These are phyloP conservation scores for Hormaphis cornu DNA, from an alignment of 1,140 invertebrate species.

Conservation along the genomic window DNA sequence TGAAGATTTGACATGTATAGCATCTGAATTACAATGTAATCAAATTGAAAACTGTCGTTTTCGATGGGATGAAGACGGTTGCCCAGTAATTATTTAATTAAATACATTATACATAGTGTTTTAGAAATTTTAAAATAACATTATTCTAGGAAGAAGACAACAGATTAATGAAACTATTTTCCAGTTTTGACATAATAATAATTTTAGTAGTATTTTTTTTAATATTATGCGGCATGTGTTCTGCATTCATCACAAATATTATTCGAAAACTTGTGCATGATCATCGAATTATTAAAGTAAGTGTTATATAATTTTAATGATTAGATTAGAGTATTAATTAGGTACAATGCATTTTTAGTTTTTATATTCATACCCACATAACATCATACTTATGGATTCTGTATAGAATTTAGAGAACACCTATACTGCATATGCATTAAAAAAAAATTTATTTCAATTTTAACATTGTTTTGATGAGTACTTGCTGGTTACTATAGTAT, in stretches of 20 bases:
- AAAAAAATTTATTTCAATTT: no score
- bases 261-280: slow-evolving; percentile 71
- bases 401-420: no score
- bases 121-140: neutral
- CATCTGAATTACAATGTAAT: slow-evolving; percentile 60
- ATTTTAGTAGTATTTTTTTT: slow-evolving; percentile 81
- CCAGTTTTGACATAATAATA: slow-evolving; percentile 59
- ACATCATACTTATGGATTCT: no score
- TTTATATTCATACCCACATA: no score
- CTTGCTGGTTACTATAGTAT: no score
- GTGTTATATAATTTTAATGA: slow-evolving; percentile 18
- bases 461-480: no score
- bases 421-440: no score
- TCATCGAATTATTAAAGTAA: slow-evolving; percentile 72
- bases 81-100: slow-evolving; percentile 32
- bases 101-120: neutral
- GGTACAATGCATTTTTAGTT: no score
- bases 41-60: slow-evolving; percentile 65
- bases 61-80: slow-evolving; percentile 66
- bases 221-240: slow-evolving; percentile 76
- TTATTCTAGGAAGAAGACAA: slow-evolving; percentile 4
- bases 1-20: slow-evolving; percentile 75
- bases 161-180: neutral
- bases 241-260: slow-evolving; percentile 76
- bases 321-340: no score